These are phyloP conservation scores for Phylloscopus collybita DNA, from an alignment of 2,797 vertebrate genomes.

Conservation along the genomic window DNA sequence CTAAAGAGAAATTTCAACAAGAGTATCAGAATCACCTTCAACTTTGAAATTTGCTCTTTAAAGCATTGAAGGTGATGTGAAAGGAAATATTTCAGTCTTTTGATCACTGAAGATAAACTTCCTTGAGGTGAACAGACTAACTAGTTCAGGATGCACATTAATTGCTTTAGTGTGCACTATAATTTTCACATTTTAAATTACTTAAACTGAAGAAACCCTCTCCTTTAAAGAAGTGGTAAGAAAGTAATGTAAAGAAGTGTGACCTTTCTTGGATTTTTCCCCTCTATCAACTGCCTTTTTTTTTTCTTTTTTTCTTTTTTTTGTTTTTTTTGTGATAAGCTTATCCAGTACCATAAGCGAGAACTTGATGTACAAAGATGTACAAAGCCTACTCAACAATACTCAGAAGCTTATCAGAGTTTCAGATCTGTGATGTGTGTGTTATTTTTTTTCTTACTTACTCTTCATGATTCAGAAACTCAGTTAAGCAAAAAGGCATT, in stretches of 20 bases:
- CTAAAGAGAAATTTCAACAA: neutral
- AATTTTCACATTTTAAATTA: neutral
- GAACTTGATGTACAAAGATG: conserved; percentile 13
- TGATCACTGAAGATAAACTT: conserved; percentile 35
- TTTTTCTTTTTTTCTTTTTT: neutral
- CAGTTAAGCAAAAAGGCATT: conserved; percentile 19
- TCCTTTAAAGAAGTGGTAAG: neutral
- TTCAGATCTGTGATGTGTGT: conserved; percentile 45
- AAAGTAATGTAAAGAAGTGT: neutral
- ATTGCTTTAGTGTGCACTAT: neutral
- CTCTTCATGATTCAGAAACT: conserved; percentile 42
- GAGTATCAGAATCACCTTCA: neutral
- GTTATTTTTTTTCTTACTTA: conserved; percentile 9
- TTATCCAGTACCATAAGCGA: neutral
- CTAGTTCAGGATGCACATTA: neutral
- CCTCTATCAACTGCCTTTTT: neutral
- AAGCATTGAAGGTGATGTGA: neutral
- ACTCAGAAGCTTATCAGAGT: conserved; percentile 67
- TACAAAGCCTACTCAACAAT: conserved; percentile 52
- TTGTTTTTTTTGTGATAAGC: neutral
- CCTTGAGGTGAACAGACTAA: conserved; percentile 8
- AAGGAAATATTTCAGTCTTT: conserved; percentile 4
- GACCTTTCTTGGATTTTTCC: conserved; percentile 33
- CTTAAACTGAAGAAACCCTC: neutral
- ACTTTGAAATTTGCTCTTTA: neutral